A percentile compares a stretch with the other conserved stretches of the same genome.
Conservation (phyloP, 1,140 invertebrate species). For the Ceratoteleas bidentatus region DNA sequence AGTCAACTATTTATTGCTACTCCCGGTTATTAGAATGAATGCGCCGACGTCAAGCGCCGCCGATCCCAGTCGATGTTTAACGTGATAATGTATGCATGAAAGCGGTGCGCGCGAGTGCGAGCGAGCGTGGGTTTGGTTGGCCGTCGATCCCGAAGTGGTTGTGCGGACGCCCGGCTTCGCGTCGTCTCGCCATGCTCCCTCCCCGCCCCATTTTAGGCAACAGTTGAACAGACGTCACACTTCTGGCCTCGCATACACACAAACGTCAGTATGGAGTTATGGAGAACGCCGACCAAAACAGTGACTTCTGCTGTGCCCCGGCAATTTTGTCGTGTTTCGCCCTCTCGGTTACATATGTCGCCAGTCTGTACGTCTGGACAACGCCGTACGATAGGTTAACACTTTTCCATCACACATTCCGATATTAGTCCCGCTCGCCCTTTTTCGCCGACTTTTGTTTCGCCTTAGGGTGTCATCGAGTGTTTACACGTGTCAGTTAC, state of each 20-base stretch:
- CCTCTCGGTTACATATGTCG: conserved; percentile 89
- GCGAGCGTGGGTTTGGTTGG: no score
- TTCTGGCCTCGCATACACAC: conserved; percentile 18
- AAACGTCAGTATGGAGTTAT: conserved; percentile 77
- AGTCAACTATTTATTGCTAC: no score
- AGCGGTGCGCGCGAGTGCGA: no score
- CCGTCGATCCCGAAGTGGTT: no score
- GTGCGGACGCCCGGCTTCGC: neutral
- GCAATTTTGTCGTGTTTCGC: conserved; percentile 85
- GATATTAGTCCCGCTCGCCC: no score
- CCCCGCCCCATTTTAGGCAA: conserved; percentile 37
- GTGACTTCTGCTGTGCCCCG: conserved; percentile 69
- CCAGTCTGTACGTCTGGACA: conserved; percentile 92
- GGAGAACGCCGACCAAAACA: conserved; percentile 72
- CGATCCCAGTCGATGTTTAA: no score
- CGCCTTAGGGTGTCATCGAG: no score
- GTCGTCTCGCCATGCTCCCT: conserved; percentile 9
- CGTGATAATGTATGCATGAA: no score
- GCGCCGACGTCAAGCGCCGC: no score
- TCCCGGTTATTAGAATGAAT: no score
- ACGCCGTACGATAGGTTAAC: conserved; percentile 85
- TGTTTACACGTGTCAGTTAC: no score
- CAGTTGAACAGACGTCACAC: conserved; percentile 15
- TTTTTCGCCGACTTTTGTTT: no score
- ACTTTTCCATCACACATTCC: neutral